Evolutionary conservation across 2,113 vertebrate species (phyloP).

Genomic region (Pholis gunnellus): DNA sequence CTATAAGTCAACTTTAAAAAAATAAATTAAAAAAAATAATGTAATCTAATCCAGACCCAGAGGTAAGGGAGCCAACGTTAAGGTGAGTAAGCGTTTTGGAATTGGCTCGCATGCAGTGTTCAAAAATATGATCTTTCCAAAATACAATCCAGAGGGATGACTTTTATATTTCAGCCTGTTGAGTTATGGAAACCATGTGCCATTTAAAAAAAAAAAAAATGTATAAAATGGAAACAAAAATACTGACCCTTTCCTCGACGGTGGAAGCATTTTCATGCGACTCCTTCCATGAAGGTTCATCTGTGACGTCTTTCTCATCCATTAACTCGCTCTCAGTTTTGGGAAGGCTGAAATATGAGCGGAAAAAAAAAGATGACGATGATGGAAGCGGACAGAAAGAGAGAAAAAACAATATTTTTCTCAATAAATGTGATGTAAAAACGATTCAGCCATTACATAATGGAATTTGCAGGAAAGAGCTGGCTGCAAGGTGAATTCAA

Average conservation of each 20-base stretch:
- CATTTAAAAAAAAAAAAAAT: background rate
- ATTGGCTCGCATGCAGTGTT: constrained; percentile 13
- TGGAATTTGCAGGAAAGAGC: background rate
- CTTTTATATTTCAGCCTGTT: constrained; percentile 4
- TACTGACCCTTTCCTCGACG: constrained; percentile 56
- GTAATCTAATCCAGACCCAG: constrained; percentile 33
- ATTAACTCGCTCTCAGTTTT: constrained; percentile 24
- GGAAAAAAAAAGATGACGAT: background rate
- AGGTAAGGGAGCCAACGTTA: constrained; percentile 16
- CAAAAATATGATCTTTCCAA: constrained; percentile 42
- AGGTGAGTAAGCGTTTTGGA: constrained; percentile 49
- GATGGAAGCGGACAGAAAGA: background rate
- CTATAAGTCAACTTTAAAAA: constrained; percentile 12
- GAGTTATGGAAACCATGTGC: constrained; percentile 34
- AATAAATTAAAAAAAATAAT: background rate
- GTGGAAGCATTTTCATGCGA: background rate
- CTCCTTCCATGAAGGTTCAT: constrained; percentile 30
- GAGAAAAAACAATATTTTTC: background rate
- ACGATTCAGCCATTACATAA: background rate
- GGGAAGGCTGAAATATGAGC: constrained; percentile 37
- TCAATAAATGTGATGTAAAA: background rate
- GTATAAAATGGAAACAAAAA: background rate
- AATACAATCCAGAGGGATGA: constrained; percentile 17
- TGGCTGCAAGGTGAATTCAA: background rate
- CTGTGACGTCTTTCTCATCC: constrained; percentile 45